Conservation (phyloP, 2,888 invertebrate genomes). For the Shargacucullia verbasci region DNA sequence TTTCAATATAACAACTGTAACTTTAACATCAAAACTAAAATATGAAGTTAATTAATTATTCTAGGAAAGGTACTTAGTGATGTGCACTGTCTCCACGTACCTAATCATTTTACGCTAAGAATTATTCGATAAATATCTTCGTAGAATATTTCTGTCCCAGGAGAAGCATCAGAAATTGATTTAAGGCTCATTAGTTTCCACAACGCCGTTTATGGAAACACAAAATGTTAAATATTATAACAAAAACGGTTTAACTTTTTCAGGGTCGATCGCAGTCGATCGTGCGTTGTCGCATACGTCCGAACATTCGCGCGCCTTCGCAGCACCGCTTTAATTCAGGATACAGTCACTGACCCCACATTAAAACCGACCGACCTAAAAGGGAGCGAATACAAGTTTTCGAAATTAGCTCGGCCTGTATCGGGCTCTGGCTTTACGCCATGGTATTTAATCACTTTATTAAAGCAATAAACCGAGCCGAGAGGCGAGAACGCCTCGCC, state of each 20-base stretch:
- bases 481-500: constrained; percentile 66
- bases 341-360: constrained; percentile 67
- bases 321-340: constrained; percentile 60
- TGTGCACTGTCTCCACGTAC: not conserved
- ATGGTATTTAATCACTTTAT: constrained; percentile 83
- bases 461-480: constrained; percentile 76
- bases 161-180: constrained; percentile 10
- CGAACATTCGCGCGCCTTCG: constrained; percentile 39
- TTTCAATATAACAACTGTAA: too few species aligned
- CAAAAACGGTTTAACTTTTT: constrained; percentile 25
- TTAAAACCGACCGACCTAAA: constrained; percentile 65
- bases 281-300: constrained; percentile 36
- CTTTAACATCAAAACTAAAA: too few species aligned
- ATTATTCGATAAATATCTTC: constrained; percentile 4
- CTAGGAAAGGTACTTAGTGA: not conserved
- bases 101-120: not conserved
- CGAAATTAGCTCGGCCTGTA: constrained; percentile 77
- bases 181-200: constrained; percentile 24
- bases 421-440: constrained; percentile 72
- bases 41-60: too few species aligned
- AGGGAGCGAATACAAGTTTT: constrained; percentile 70
- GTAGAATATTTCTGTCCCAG: not conserved
- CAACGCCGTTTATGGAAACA: constrained; percentile 13
- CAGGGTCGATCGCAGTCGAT: constrained; percentile 16
- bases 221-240: constrained; percentile 23